Conservation (phyloP, 2,113 vertebrate species). For the Polypterus senegalus region DNA sequence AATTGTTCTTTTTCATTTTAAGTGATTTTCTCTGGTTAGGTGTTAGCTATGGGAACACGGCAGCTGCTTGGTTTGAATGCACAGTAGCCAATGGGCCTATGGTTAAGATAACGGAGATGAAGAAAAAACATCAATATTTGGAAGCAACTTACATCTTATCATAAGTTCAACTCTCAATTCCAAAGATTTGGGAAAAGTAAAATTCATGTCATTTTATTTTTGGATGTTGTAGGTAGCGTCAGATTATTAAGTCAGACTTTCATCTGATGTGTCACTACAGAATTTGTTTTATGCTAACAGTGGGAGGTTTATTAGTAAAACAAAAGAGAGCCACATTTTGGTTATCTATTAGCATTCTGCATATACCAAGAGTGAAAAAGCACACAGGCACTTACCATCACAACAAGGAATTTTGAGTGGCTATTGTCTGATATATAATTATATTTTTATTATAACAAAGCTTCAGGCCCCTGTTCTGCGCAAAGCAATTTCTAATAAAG, state of each 20-base stretch:
- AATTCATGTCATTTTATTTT: neutral
- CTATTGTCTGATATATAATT: constrained; percentile 58
- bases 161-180: no score
- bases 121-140: no score
- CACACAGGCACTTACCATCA: constrained; percentile 10
- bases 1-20: no score
- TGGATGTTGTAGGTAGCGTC: constrained; percentile 51
- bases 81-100: no score
- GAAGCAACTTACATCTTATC: no score
- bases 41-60: no score
- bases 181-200: no score
- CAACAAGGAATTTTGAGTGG: constrained; percentile 28
- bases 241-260: constrained; percentile 43
- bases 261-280: constrained; percentile 50
- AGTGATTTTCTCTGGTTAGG: no score
- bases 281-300: constrained; percentile 65
- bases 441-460: constrained; percentile 58
- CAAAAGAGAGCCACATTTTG: constrained; percentile 51
- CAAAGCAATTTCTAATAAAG: constrained; percentile 54
- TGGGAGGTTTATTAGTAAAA: constrained; percentile 65
- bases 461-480: constrained; percentile 41
- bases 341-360: constrained; percentile 53
- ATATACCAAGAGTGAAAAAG: constrained; percentile 41
- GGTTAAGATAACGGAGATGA: no score
- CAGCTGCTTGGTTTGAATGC: no score